Conservation (phyloP, 1,140 invertebrate species). For the Drosophila sproati region DNA sequence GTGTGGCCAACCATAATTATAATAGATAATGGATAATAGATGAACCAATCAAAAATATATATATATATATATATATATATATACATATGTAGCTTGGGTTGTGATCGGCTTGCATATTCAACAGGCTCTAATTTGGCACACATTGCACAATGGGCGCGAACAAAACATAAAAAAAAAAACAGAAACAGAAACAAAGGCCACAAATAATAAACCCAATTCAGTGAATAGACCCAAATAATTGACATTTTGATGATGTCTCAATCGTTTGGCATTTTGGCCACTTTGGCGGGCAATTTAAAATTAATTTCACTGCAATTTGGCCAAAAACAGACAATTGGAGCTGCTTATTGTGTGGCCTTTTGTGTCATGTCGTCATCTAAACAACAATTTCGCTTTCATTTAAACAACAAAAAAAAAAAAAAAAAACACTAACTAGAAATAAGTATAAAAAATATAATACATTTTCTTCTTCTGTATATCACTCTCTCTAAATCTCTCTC, state of each 20-base stretch:
- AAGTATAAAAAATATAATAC: constrained; percentile 23
- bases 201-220: constrained; percentile 45
- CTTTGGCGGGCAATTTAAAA: constrained; percentile 76
- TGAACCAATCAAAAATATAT: constrained; percentile 17
- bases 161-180: constrained; percentile 27
- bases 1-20: constrained; percentile 52
- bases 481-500: constrained; percentile 1
- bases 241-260: constrained; percentile 74
- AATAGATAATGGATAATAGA: constrained; percentile 18
- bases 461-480: constrained; percentile 48
- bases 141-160: constrained; percentile 66
- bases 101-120: constrained; percentile 61
- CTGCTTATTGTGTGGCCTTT: constrained; percentile 65
- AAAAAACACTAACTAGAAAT: neutral
- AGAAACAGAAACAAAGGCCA: constrained; percentile 30
- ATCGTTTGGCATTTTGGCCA: constrained; percentile 69
- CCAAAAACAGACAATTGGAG: constrained; percentile 52
- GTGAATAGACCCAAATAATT: constrained; percentile 64
- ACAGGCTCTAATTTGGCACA: constrained; percentile 67
- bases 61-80: neutral
- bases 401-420: constrained; percentile 20
- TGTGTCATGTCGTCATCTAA: constrained; percentile 71
- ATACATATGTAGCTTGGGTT: too few relatives aligned
- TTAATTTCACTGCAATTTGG: constrained; percentile 78
- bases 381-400: constrained; percentile 75